A percentile compares a stretch with the other conserved stretches of the same genome.
Conservation (phyloP, 2,797 vertebrate species). For the Hemibagrus guttatus region DNA sequence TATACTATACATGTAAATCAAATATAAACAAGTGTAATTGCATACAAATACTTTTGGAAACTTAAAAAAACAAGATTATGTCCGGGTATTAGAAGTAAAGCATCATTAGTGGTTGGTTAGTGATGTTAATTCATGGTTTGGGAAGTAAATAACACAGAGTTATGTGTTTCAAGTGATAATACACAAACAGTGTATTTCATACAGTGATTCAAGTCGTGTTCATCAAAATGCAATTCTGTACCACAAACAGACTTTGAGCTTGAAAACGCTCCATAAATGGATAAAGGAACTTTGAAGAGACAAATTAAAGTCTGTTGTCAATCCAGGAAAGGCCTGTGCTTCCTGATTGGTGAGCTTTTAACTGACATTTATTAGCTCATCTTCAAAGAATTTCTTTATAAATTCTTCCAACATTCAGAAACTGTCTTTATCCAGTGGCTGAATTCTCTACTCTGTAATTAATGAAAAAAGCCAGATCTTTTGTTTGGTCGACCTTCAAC, state of each 20-base stretch:
- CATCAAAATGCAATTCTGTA: not conserved
- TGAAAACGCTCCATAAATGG: not conserved
- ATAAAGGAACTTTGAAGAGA: not conserved
- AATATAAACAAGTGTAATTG: not conserved
- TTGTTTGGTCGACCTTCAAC: not conserved
- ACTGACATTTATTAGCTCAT: not conserved
- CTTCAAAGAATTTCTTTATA: not conserved
- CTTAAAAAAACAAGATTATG: not conserved
- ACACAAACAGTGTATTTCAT: no score
- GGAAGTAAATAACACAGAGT: not conserved
- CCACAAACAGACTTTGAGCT: not conserved
- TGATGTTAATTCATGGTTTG: not conserved
- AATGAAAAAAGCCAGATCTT: not conserved
- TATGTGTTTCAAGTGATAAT: no score
- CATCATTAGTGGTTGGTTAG: not conserved
- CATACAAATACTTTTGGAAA: not conserved
- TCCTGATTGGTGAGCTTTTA: slow-evolving; percentile 17
- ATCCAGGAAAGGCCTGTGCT: not conserved
- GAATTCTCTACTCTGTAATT: not conserved
- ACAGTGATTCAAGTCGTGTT: not conserved
- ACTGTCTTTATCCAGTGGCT: not conserved
- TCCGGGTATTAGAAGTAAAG: not conserved
- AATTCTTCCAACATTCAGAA: not conserved
- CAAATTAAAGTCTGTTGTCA: not conserved
- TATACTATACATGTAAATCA: not conserved